Percentiles rank a stretch among this genome's conserved stretches.
These are phyloP conservation scores for Diadophis punctatus DNA, from an alignment of 2,113 vertebrate species.

Conservation along the genomic window DNA sequence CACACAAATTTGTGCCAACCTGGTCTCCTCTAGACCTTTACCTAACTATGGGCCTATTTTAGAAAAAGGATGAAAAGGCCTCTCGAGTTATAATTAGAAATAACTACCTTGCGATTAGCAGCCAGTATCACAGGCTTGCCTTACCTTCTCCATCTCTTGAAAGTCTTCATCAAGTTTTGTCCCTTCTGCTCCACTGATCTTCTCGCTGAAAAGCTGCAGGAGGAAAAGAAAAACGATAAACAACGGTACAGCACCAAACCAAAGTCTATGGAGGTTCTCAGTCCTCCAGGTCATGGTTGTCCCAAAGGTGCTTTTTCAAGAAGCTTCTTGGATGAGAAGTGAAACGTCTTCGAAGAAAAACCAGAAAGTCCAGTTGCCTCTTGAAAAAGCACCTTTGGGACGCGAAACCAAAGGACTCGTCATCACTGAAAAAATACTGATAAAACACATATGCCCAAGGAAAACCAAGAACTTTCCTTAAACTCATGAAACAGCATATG, in stretches of 20 bases:
- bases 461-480: neutral
- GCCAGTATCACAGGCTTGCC: neutral
- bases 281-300: no score
- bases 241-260: neutral
- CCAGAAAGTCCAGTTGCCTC: no score
- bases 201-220: slow-evolving; percentile 88
- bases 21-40: neutral
- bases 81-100: neutral
- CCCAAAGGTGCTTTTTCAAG: no score
- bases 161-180: slow-evolving; percentile 93
- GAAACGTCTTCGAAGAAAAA: no score
- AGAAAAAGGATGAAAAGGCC: neutral
- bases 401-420: no score
- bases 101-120: neutral
- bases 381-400: no score
- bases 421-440: no score
- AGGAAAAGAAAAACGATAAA: neutral
- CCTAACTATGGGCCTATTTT: neutral
- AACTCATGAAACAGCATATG: slow-evolving; percentile 6
- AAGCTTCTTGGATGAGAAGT: no score
- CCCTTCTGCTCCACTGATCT: slow-evolving; percentile 91
- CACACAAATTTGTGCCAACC: neutral
- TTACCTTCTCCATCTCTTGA: slow-evolving; percentile 93
- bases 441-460: neutral
- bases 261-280: neutral